Evolutionary conservation across 2,888 invertebrate species (phyloP).

Genomic region (Temnothorax ravouxi): DNA sequence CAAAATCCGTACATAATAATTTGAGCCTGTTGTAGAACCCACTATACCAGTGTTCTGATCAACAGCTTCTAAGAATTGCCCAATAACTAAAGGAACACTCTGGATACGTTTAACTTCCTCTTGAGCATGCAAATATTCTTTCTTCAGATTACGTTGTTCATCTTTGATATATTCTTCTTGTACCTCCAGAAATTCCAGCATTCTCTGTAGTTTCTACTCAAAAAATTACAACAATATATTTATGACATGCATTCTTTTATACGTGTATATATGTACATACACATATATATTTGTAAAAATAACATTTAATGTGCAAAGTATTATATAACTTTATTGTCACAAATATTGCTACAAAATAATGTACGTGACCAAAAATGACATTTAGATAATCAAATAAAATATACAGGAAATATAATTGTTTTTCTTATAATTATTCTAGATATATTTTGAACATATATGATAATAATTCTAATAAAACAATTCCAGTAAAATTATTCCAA

Average conservation of each 20-base stretch:
- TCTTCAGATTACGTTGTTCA: constrained; percentile 99
- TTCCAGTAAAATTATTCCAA: too few species aligned
- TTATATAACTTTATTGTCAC: neutral
- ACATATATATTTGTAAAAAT: too few species aligned
- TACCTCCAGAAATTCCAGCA: constrained; percentile 98
- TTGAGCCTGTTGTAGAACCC: constrained; percentile 99
- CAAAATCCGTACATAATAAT: constrained; percentile 99
- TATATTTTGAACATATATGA: neutral
- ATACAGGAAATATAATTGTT: neutral
- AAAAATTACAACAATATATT: neutral
- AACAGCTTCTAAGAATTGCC: constrained; percentile 99
- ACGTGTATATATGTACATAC: neutral
- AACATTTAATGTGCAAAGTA: neutral
- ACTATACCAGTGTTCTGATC: constrained; percentile 99
- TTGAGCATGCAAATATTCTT: constrained; percentile 99
- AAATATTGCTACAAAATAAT: neutral
- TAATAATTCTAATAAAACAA: neutral
- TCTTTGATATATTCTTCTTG: constrained; percentile 99
- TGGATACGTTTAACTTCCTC: constrained; percentile 99
- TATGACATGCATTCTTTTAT: neutral
- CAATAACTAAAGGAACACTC: constrained; percentile 99
- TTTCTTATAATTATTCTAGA: neutral
- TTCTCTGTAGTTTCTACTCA: constrained; percentile 95
- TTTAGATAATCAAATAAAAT: neutral
- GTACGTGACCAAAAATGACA: neutral